Conservation (phyloP, 2,113 vertebrate genomes). For the Gymnogyps californianus region DNA sequence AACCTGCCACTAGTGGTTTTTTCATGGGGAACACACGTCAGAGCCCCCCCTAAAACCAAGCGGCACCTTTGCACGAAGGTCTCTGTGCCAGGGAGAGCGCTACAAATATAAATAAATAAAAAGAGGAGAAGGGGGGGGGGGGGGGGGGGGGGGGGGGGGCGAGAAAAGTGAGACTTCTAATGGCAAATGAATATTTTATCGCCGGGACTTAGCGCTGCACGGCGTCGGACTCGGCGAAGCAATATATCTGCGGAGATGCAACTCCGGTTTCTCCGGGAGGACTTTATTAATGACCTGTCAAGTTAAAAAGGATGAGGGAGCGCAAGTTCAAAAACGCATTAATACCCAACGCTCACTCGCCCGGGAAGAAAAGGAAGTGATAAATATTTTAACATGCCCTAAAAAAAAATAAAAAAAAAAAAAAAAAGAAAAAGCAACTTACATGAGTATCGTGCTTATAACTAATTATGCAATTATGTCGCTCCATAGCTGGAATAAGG, state of each 20-base stretch:
- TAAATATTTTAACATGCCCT: slow-evolving; percentile 64
- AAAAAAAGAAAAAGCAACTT: background rate
- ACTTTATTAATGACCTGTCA: slow-evolving; percentile 73
- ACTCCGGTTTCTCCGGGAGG: slow-evolving; percentile 3
- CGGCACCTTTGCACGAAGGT: rapidly evolving
- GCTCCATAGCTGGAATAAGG: background rate
- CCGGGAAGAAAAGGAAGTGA: slow-evolving; percentile 38
- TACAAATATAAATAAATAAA: background rate
- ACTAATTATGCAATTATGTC: slow-evolving; percentile 62
- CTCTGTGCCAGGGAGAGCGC: rapidly evolving
- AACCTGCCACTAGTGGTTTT: background rate
- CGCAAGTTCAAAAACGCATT: slow-evolving; percentile 54
- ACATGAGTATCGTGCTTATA: background rate
- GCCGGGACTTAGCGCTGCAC: slow-evolving; percentile 11
- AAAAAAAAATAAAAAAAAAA: background rate
- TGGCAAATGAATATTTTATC: slow-evolving; percentile 66
- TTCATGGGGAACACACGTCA: too few species aligned
- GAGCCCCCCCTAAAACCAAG: background rate
- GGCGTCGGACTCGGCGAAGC: background rate
- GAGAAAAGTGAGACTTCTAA: background rate
- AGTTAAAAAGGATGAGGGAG: slow-evolving; percentile 62
- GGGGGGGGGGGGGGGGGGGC: background rate
- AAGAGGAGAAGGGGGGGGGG: background rate
- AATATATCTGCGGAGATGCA: slow-evolving; percentile 60
- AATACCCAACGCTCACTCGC: slow-evolving; percentile 3